Evolutionary conservation across 2,888 invertebrate species (phyloP), one percentile per base, ranked within the genome.

Genomic region (Hoplodrina ambigua): DNA sequence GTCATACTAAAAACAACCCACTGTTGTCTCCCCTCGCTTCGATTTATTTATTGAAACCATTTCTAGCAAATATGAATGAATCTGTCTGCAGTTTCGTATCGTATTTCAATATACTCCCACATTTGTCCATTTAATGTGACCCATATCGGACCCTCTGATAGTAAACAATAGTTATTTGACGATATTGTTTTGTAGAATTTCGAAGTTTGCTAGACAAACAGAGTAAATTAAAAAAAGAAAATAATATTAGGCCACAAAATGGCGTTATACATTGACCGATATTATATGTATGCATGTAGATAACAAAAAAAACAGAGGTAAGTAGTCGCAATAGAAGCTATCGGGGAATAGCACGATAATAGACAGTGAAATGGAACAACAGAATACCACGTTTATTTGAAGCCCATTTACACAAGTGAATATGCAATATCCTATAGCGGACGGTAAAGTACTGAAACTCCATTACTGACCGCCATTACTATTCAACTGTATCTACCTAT

Each of bases 31-130:
- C 77, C 70, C 59, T 46, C 55, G 56, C 44, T 55, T 63, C 57
- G 46, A 67, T 67, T 59, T 72, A 63, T 81, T 73, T 80, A 83
- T 65, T 64, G 62, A 54, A 64, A 57, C 63, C 49, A 80, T 81
- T 81, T 66, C 62, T 80, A 69, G 44, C 59, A 69, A 72, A 62
- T 63, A 75, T 69, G 50, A 62, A 82, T 68, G 54, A 54, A 66
- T 53, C 52, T 80, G 69, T 80, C 83, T 75, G 69, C 80, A 72
- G 55, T 72, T 63, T 75, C 58, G 49, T 67, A 72, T 80, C 59
- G 68, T 65, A 53, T 75, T 75, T 70, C 41, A 67, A 76, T 72
- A 63, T 63, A 80, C 62, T 74, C 59, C 54, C 60, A 62, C 50
- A 61, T 64, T 76, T 70, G 59, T 37, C 30, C 56, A 69, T 82